phyloP scores from a whole-genome alignment of 2,113 vertebrate species.

The Gallinago jamesoni region DNA sequence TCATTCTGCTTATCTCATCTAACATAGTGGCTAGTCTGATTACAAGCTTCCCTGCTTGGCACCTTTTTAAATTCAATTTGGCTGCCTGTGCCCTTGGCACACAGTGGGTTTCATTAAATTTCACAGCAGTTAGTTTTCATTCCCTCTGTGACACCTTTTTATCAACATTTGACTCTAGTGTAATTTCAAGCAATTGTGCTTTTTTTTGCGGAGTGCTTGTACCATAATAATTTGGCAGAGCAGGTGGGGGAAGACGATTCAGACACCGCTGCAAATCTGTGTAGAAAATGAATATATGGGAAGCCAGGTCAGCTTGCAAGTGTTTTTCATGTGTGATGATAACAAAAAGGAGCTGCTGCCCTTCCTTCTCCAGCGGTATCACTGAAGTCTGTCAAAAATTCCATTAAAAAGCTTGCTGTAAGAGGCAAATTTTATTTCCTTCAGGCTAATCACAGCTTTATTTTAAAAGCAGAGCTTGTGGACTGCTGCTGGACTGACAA shows the following conservation, averaged over 20 bases:
- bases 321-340: not conserved
- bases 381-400: not conserved
- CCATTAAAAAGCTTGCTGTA: not conserved
- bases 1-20: constrained; percentile 66
- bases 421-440: not conserved
- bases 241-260: not conserved
- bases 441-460: not conserved
- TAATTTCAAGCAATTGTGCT: constrained; percentile 65
- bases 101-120: constrained; percentile 76
- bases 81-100: constrained; percentile 70
- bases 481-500: not conserved
- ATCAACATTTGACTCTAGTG: constrained; percentile 64
- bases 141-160: constrained; percentile 65
- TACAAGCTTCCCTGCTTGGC: constrained; percentile 65
- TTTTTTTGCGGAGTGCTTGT: constrained; percentile 7
- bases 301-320: not conserved
- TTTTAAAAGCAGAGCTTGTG: not conserved
- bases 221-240: constrained; percentile 25
- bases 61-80: constrained; percentile 74
- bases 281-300: not conserved
- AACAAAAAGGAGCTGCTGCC: not conserved
- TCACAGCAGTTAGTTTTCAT: constrained; percentile 72
- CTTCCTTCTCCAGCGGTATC: not conserved
- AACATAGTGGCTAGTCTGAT: constrained; percentile 69
- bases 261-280: not conserved